A percentile compares a stretch with the other conserved stretches of the same genome.
Evolutionary conservation across 2,797 vertebrate genomes (phyloP).

Genomic region (Mormyrops attenuatus): DNA sequence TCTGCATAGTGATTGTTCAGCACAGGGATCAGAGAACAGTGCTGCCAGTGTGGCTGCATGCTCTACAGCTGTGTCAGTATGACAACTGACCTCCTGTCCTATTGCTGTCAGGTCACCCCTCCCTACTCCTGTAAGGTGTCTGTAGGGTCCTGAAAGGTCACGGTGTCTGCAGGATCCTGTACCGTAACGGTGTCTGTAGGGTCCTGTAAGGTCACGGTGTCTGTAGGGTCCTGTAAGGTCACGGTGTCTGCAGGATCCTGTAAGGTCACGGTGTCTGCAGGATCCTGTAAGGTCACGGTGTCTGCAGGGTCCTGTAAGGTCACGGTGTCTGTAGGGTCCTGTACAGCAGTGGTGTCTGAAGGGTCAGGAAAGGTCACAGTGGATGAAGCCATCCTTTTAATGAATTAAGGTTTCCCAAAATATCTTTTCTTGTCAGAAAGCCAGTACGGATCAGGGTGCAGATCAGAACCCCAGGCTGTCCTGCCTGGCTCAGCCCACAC

Average conservation of each 20-base stretch:
- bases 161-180: background rate
- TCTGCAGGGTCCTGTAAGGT: background rate
- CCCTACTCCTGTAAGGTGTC: background rate
- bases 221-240: background rate
- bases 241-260: background rate
- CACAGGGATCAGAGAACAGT: background rate
- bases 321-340: background rate
- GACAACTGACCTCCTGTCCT: background rate
- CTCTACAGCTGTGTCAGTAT: background rate
- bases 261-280: background rate
- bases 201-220: background rate
- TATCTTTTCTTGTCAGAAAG: background rate
- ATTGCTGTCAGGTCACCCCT: background rate
- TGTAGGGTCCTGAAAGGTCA: background rate
- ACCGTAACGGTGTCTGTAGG: background rate
- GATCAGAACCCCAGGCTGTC: slow-evolving; percentile 34
- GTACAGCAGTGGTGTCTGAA: background rate
- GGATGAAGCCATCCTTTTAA: background rate
- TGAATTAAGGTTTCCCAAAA: background rate
- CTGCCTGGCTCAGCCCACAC: background rate
- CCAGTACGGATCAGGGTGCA: background rate
- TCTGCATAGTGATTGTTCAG: background rate
- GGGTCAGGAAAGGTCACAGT: background rate
- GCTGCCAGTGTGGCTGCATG: background rate
- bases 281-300: background rate